Conservation (phyloP, 2,113 vertebrate genomes). For the Dipodomys ordii region DNA sequence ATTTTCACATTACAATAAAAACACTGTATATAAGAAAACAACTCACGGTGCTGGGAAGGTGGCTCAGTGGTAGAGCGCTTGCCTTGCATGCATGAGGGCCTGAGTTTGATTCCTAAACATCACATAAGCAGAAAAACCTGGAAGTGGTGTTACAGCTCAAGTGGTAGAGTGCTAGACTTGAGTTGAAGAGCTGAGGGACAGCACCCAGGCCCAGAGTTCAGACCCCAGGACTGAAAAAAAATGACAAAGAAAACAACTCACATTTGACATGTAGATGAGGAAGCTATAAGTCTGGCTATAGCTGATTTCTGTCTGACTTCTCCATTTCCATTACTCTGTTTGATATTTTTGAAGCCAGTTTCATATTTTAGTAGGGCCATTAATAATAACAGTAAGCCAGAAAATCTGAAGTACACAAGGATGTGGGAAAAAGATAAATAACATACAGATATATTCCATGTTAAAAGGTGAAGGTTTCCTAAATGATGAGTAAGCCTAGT, state of each 20-base stretch:
- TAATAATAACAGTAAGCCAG: conserved; percentile 31
- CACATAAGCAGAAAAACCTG: no score
- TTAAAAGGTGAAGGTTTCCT: not conserved
- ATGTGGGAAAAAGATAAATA: conserved; percentile 31
- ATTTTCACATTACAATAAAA: not conserved
- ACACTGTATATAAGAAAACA: not conserved
- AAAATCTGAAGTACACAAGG: not conserved
- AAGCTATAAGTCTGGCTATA: not conserved
- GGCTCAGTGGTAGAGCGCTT: no score
- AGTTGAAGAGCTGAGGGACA: no score
- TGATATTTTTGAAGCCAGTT: conserved; percentile 62
- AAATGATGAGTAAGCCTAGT: not conserved
- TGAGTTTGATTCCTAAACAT: no score
- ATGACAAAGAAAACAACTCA: conserved; percentile 43
- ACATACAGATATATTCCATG: not conserved
- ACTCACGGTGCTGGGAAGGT: no score
- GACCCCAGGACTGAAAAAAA: no score
- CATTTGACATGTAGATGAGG: not conserved
- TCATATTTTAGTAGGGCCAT: conserved; percentile 23
- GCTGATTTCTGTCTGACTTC: conserved; percentile 26
- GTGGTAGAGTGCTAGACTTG: no score
- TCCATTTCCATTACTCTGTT: not conserved
- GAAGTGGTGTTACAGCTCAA: no score
- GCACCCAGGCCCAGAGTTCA: no score
- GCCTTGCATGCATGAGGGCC: no score